phyloP scores from a whole-genome alignment of 2,113 vertebrate genomes.

The Menidia beryllina region DNA sequence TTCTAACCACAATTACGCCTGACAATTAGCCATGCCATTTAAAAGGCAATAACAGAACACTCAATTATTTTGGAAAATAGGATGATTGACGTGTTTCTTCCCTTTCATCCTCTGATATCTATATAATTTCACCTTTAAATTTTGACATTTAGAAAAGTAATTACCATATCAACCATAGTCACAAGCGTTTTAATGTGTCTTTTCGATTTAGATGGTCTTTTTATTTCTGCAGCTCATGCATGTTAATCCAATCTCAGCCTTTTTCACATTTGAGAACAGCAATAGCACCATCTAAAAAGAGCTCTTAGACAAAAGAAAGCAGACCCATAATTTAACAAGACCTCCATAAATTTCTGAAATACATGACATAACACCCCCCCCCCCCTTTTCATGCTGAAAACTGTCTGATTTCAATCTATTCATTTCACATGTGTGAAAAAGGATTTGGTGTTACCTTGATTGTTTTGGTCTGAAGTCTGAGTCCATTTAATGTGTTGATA shows the following conservation, averaged over 20 bases:
- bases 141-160: slow-evolving; percentile 65
- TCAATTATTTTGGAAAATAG: slow-evolving; percentile 54
- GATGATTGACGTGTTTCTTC: slow-evolving; percentile 50
- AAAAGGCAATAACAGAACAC: slow-evolving; percentile 51
- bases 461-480: slow-evolving; percentile 99
- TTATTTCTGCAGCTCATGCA: slow-evolving; percentile 50
- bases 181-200: slow-evolving; percentile 49
- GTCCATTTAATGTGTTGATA: slow-evolving; percentile 99
- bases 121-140: slow-evolving; percentile 66
- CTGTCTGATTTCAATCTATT: not conserved
- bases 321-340: not conserved
- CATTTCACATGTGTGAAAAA: not conserved
- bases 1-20: slow-evolving; percentile 28
- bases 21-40: slow-evolving; percentile 54
- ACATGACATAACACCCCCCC: not conserved
- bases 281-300: slow-evolving; percentile 32
- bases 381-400: not conserved
- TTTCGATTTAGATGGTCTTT: slow-evolving; percentile 64
- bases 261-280: slow-evolving; percentile 38
- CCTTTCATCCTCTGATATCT: slow-evolving; percentile 47
- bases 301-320: slow-evolving; percentile 19
- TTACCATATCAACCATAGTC: slow-evolving; percentile 56
- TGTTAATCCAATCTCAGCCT: slow-evolving; percentile 50
- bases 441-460: slow-evolving; percentile 90
- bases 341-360: slow-evolving; percentile 19